phyloP scores from a whole-genome alignment of 2,113 vertebrate genomes.

The Aegotheles bennettii region DNA sequence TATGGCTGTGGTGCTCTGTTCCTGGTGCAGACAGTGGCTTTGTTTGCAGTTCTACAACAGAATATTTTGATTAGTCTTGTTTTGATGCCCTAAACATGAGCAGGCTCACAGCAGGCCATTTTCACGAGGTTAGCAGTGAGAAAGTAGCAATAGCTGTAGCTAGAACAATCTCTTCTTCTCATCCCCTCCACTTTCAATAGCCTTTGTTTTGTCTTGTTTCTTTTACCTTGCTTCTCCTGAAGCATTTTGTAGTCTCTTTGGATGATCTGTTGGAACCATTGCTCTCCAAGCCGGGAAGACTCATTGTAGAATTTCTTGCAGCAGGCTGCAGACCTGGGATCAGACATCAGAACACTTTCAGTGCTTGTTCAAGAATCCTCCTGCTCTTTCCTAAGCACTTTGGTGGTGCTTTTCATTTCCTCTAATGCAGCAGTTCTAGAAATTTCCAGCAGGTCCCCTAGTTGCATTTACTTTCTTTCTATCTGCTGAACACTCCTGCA shows the following conservation, averaged over 20 bases:
- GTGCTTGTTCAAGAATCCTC: background rate
- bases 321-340: conserved; percentile 47
- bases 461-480: background rate
- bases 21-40: background rate
- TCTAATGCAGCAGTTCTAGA: background rate
- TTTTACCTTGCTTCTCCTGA: conserved; percentile 79
- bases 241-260: conserved; percentile 60
- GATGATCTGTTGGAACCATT: background rate
- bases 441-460: background rate
- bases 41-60: background rate
- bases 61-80: background rate
- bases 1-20: background rate
- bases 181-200: background rate
- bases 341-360: background rate
- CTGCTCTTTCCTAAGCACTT: background rate
- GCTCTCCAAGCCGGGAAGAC: background rate
- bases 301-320: background rate
- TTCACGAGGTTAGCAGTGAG: background rate
- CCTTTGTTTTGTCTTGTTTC: background rate
- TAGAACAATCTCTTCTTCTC: background rate
- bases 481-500: background rate
- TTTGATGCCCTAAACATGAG: background rate
- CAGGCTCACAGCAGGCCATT: background rate
- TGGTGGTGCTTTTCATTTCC: background rate
- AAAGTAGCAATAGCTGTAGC: background rate